Percentiles rank a stretch among this genome's conserved stretches.
phyloP scores from a whole-genome alignment of 2,797 vertebrate species.

The Geotria australis region DNA sequence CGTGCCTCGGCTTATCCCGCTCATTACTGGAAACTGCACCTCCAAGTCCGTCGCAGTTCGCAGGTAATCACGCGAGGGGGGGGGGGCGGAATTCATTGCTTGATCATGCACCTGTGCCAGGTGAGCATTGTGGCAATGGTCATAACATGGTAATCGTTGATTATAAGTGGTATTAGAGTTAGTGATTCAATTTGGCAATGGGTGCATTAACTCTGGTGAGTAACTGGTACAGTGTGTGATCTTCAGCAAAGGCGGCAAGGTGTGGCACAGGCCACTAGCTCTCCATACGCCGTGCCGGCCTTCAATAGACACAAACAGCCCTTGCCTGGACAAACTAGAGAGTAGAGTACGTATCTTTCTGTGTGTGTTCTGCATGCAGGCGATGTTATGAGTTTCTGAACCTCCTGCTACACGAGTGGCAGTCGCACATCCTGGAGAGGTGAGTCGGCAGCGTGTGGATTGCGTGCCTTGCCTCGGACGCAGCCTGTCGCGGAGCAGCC shows the following conservation, averaged over 20 bases:
- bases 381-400: constrained; percentile 89
- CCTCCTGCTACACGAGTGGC: constrained; percentile 79
- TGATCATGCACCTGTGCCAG: too few species aligned
- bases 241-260: too few species aligned
- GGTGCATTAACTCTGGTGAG: too few species aligned
- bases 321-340: too few species aligned
- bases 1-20: constrained; percentile 72
- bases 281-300: not conserved
- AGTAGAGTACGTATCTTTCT: not conserved
- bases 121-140: too few species aligned
- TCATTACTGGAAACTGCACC: constrained; percentile 88
- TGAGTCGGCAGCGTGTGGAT: constrained; percentile 9
- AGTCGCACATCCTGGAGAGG: constrained; percentile 71
- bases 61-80: constrained; percentile 21
- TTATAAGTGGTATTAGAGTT: too few species aligned
- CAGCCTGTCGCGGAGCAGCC: too few species aligned
- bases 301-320: not conserved
- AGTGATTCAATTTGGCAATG: too few species aligned
- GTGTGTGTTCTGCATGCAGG: constrained; percentile 12
- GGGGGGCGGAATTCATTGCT: not conserved
- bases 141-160: too few species aligned
- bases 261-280: too few species aligned
- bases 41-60: constrained; percentile 81
- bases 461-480: too few species aligned
- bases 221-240: too few species aligned